Evolutionary conservation across 1,140 invertebrate species (phyloP).

Genomic region (Cotesia typhae): DNA sequence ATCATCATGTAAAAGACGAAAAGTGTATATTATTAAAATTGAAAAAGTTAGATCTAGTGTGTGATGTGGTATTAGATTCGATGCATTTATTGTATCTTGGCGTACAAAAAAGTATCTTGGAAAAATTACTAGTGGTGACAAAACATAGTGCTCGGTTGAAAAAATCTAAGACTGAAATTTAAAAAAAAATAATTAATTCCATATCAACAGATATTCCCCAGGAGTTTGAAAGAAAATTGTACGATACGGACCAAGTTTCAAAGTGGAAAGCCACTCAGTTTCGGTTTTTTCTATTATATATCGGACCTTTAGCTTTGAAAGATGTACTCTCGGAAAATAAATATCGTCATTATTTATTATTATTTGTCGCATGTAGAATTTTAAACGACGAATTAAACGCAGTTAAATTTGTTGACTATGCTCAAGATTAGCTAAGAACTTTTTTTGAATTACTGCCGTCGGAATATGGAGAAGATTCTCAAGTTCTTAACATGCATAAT

Average conservation of each 20-base stretch:
- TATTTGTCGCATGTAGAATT: constrained; percentile 42
- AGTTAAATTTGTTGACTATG: constrained; percentile 36
- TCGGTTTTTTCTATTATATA: constrained; percentile 42
- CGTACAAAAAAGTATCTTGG: too few relatives aligned
- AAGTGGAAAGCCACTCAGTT: constrained; percentile 44
- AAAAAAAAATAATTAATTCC: constrained; percentile 11
- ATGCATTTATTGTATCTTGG: too few relatives aligned
- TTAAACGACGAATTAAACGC: constrained; percentile 31
- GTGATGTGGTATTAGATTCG: too few relatives aligned
- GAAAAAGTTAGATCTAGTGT: not conserved
- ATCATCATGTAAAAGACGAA: constrained; percentile 18
- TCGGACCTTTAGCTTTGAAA: constrained; percentile 39
- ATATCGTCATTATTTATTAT: constrained; percentile 44
- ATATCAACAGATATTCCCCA: constrained; percentile 27
- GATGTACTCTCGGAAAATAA: constrained; percentile 33
- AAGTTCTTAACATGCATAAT: constrained; percentile 42
- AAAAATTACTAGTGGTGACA: too few relatives aligned
- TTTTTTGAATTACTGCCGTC: constrained; percentile 44
- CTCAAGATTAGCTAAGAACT: constrained; percentile 38
- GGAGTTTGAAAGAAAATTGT: constrained; percentile 42
- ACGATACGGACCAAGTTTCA: constrained; percentile 31
- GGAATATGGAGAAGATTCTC: constrained; percentile 35
- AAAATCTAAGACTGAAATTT: not conserved
- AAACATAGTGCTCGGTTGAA: not conserved
- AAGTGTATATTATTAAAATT: constrained; percentile 32